Base-by-base conservation (phyloP, 2,888 invertebrate species). In the Pemphredon lugubris region DNA sequence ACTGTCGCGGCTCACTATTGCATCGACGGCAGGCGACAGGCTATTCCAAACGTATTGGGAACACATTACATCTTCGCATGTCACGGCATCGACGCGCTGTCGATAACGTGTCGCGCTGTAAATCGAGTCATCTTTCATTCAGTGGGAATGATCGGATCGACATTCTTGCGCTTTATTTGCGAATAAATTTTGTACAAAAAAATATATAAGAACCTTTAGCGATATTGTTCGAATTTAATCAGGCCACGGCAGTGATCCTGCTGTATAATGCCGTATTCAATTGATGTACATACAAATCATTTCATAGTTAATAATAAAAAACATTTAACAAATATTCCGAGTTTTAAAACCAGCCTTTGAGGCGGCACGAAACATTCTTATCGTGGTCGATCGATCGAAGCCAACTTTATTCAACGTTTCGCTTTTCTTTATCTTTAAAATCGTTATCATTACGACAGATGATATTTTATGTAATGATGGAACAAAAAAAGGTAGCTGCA, bases 241-340 rank as follows among this genome's bases (percentile, higher is more conserved):
- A 26, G 42, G 54, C 39, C 74, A 51, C 55, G 59, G 51, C 54
- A 18, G 20, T 32, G 37, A 26, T 47, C 13, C 48, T 45, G 69
- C 61, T 71, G 73, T 54, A 34, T 63, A 72, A 77, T 69, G 73
- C 75, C 75, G 75, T 75, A 79, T 80, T 84, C 65, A 73, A 76
- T 75, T 76, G 73, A 74, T 87, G 88, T 87, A 87, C 77, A 87
- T 87, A 87, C 77, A 70, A 75, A 85, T 85, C 80, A 81, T 85
- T 85, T 83, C 82, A 81, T 85, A 86, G 82, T 82, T 83, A 85
- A 80, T 85, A 84, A 85, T 82, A 79, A 83, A 72, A 71, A 77
- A 84, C 83, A 82, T 86, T 85, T 84, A 83, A 81, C 78, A 78
- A 44, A 2, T 77, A 60, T 32, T 53, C 75, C 50, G 20, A 63